Evolutionary conservation across 2,113 vertebrate species (phyloP), one percentile per base, ranked within the genome.

Genomic region (Platysteira castanea): DNA sequence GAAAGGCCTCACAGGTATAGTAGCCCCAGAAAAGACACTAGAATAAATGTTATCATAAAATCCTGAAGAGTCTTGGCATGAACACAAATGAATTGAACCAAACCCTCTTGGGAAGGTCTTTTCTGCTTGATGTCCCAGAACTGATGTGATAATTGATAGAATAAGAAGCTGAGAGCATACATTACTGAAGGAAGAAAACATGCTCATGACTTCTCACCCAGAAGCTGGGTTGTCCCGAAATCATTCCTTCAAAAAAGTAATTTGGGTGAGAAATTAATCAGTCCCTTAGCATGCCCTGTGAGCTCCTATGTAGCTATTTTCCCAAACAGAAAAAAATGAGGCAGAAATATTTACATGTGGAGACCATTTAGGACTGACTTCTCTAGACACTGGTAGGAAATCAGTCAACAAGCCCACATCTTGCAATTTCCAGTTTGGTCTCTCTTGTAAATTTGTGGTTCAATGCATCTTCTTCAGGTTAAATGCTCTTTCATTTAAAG

Each of bases 401-500:
- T 68, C 24, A 56, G 9, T 17, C 61, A 82, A 42, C 22, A 67
- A 63, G 26, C 3, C 35, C 18, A 37, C 24, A 31, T 49, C 49
- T 89, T 89, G 31, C 20, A 69, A 7, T 79, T 71, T 79, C 26
- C 41, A 91, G 28, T 35, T 60, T 49, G 17, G 24, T 23, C 13
- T 89, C 35, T 75, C 75, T 54, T 15, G 26, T 60, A 89, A 49
- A 75, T 90, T 92, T 39, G 53, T 60, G 69, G 74, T 91, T 95
- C 84, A 93, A 54, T 82, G 46, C 15, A 50, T 79, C 65, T 68
- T 74, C 41, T 91, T 84, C 67, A 73, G 89, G 84, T 83, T 95
- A 96, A 96, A 64, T 64, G 52, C 13, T 64, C 37, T 91, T 96
- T 87, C 42, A 84, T 87, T 84, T 95, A 87, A 95, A 76, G 84